phyloP scores from a whole-genome alignment of 2,797 vertebrate species.

The Huso huso region DNA sequence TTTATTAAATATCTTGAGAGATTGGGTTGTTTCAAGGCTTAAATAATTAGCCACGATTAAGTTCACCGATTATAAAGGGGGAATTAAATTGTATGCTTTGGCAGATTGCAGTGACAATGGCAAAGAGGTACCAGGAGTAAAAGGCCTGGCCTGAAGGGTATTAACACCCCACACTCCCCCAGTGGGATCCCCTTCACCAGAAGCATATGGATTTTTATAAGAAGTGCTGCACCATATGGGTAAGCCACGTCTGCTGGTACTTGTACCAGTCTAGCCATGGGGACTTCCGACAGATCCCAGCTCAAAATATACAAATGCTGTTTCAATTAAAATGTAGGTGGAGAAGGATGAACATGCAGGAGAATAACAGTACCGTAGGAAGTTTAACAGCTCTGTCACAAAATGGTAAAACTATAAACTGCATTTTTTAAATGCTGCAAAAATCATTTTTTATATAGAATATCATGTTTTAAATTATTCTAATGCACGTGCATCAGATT shows the following conservation, averaged over 20 bases:
- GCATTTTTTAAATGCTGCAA: too few species aligned
- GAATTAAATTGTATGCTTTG: conserved; percentile 68
- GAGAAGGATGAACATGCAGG: conserved; percentile 33
- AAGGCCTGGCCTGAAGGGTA: conserved; percentile 82
- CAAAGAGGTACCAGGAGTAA: conserved; percentile 76
- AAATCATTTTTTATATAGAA: too few species aligned
- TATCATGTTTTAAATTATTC: too few species aligned
- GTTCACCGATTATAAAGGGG: conserved; percentile 74
- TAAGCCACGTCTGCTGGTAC: conserved; percentile 69
- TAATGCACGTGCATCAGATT: too few species aligned
- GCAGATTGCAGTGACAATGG: conserved; percentile 94
- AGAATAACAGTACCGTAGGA: conserved; percentile 29
- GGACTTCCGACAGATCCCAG: conserved; percentile 73
- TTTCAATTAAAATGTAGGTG: conserved; percentile 71
- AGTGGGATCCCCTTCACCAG: conserved; percentile 79
- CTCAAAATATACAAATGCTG: conserved; percentile 75
- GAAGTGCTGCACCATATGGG: conserved; percentile 85
- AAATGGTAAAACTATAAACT: too few species aligned
- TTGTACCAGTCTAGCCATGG: conserved; percentile 73
- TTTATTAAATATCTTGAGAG: too few species aligned
- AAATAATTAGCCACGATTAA: conserved; percentile 81
- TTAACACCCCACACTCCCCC: conserved; percentile 88
- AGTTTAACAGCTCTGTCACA: conserved; percentile 10
- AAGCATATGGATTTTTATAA: conserved; percentile 94
- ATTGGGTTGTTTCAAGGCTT: conserved; percentile 51